Evolutionary conservation across 2,888 invertebrate species (phyloP), one percentile per base, ranked within the genome.

Genomic region (Onthophagus sagittarius): DNA sequence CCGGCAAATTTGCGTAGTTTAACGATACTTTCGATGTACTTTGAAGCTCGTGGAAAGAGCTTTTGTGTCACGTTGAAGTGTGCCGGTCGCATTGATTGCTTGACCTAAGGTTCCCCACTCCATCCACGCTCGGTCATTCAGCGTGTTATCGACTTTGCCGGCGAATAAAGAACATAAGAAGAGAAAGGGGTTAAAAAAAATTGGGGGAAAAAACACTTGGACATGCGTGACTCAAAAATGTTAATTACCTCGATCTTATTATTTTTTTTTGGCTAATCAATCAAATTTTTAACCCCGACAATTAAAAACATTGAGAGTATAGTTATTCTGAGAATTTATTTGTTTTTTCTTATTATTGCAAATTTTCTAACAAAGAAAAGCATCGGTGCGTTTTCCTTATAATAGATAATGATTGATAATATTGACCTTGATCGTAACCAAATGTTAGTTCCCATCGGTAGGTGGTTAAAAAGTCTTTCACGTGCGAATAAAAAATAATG

Each of bases 21-120:
- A 23, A 23, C 23, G 23, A 23, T 23, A 23, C 23, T 23, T 23
- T 23, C 23, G 23, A 3, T 23, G 23, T 23, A 23, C 1, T 23
- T 23, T 9, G 71, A 53, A 14, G 39, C 71, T 71, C 71, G 71
- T 39, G 73, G 73, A 23, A 74, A 73, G 75, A 75, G 39, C 39
- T 53, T 11, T 23, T 23, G 23, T 23, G 23, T 23, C 72, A 72
- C 70, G 74, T 39, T 69, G 62, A 76, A 74, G 73, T 77, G 73
- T 74, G 75, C 77, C 74, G 39, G 7, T 53, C 39, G 75, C 78
- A 79, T 79, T 78, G 79, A 79, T 79, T 79, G 76, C 71, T 77
- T 79, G 79, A 79, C 79, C 79, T 76, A 74, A 75, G 74, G 73
- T 71, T 33, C 69, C 72, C 53, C 71, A 39, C 69, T 15, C 63